A percentile compares a stretch with the other conserved stretches of the same genome.
Conservation (phyloP, 1,140 invertebrate species). For the Orius laevigatus region DNA sequence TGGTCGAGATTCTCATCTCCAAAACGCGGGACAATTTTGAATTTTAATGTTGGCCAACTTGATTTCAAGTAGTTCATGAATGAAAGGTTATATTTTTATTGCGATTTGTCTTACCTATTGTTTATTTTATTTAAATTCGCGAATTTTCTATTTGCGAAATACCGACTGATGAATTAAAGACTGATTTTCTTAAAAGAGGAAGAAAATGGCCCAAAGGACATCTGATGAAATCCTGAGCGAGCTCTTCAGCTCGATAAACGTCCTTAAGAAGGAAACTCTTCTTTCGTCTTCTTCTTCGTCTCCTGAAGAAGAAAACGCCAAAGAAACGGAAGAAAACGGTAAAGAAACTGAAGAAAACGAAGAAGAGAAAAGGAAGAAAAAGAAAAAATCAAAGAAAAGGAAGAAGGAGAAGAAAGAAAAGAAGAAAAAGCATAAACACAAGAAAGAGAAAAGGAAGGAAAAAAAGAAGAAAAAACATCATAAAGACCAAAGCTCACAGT, state of each 20-base stretch:
- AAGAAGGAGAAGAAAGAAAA: slow-evolving; percentile 17
- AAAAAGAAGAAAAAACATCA: slow-evolving; percentile 5
- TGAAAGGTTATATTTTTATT: too few relatives aligned
- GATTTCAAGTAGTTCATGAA: too few relatives aligned
- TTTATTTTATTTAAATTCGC: too few relatives aligned
- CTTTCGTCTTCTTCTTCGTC: not conserved
- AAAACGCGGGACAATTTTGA: too few relatives aligned
- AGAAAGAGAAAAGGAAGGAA: slow-evolving; percentile 5
- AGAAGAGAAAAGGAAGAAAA: slow-evolving; percentile 22
- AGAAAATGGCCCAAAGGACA: slow-evolving; percentile 21
- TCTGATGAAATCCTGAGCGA: slow-evolving; percentile 65
- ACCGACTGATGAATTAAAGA: too few relatives aligned
- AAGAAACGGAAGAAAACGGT: slow-evolving; percentile 21
- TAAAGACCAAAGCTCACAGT: slow-evolving; percentile 2
- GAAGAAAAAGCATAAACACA: slow-evolving; percentile 17
- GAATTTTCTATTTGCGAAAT: too few relatives aligned
- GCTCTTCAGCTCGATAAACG: slow-evolving; percentile 53
- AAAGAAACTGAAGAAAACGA: slow-evolving; percentile 24
- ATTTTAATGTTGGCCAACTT: too few relatives aligned
- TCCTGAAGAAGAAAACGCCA: slow-evolving; percentile 21
- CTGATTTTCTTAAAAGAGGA: too few relatives aligned
- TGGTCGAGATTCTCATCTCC: too few relatives aligned
- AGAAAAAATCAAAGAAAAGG: slow-evolving; percentile 13
- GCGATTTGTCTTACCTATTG: too few relatives aligned
- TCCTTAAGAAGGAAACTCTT: slow-evolving; percentile 19